Evolutionary conservation across 2,888 invertebrate species (phyloP), one percentile per base, ranked within the genome.

Genomic region (Eupithecia abbreviata): DNA sequence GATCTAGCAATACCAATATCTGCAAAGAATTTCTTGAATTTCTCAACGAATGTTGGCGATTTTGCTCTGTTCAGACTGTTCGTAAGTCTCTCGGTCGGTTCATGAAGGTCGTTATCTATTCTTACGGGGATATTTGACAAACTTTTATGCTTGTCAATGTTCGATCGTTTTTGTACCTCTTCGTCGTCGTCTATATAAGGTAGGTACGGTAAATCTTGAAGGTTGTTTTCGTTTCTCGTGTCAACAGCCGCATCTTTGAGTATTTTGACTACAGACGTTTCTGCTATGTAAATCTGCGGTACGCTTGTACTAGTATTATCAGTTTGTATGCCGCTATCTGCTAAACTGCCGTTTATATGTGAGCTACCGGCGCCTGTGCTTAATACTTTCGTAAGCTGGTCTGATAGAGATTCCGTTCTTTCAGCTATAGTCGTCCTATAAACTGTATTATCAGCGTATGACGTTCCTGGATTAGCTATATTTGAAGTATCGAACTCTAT

Each of bases 111-210:
- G 80, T 93, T 93, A 43, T 93, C 93, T 13, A 94, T 90, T 70
- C 85, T 86, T 45, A 93, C 94, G 0, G 95, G 94, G 82, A 95
- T 94, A 71, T 95, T 94, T 0, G 94, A 92, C 86, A 92, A 93
- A 78, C 93, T 93, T 81, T 93, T 94, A 75, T 94, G 93, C 83
- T 93, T 93, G 30, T 93, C 93, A 73, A 91, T 84, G 47, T 89
- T 89, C 4, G 89, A 86, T 73, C 90, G 84, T 76, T 89, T 82
- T 80, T 87, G 91, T 83, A 88, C 87, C 72, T 91, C 91, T 13
- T 94, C 93, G 0, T 94, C 94, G 7, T 92, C 95, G 66, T 95
- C 95, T 76, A 95, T 95, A 66, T 94, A 95, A 0, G 94, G 95
- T 85, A 95, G 94, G 58, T 94, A 95, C 0, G 94, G 95, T 86